Evolutionary conservation across 2,797 vertebrate genomes (phyloP), one percentile per base, ranked within the genome.

Genomic region (Semaprochilodus insignis): DNA sequence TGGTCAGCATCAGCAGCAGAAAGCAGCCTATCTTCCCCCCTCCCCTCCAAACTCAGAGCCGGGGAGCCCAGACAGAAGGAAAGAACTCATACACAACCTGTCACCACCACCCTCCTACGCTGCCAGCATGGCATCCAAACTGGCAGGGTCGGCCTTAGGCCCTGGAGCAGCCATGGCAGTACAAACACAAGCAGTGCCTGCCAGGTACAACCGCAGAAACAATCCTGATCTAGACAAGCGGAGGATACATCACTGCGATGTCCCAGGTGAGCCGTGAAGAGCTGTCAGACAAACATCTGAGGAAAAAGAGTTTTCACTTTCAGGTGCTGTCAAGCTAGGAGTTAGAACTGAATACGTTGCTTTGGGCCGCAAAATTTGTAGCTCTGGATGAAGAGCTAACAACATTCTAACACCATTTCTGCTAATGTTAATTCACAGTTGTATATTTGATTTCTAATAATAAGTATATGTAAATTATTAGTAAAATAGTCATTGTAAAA

Each of bases 151-250:
- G 83, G 95, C 92, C 78, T 92, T 92, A 0, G 93, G 91, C 88
- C 91, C 92, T 70, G 82, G 84, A 11, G 93, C 96, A 0, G 81
- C 95, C 0, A 92, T 97, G 83, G 95, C 96, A 7, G 94, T 95
- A 84, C 90, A 93, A 83, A 93, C 94, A 0, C 96, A 95, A 77
- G 91, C 91, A 0, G 92, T 95, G 85, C 89, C 94, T 1, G 90
- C 91, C 75, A 96, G 94, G 87, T 97, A 95, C 90, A 98, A 97
- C 85, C 95, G 97, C 63, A 96, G 97, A 91, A 99, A 95, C 91
- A 99, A 99, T 88, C 97, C 98, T 0, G 98, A 99, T 89, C 90
- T 99, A 91, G 98, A 99, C 91, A 98, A 98, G 87, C 93, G 98
- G 55, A 94, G 98, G 76, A 98, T 99, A 90, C 98, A 99, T 92